Base-by-base conservation (phyloP, 2,888 invertebrate species). In the Hofmannophila pseudospretella region DNA sequence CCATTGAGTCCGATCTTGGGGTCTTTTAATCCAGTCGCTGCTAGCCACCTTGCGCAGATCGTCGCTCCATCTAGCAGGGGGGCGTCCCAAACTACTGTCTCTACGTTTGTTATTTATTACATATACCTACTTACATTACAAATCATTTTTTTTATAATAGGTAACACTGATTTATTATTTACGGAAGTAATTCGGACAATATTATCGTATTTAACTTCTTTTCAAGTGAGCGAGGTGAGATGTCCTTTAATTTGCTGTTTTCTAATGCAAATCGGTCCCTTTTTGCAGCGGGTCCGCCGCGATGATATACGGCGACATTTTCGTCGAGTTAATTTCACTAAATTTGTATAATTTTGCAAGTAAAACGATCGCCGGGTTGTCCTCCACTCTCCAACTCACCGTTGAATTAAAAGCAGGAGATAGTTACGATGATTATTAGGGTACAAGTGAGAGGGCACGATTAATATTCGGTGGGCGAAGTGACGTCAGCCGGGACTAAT, bases 401-500 rank as follows among this genome's bases (percentile, higher is more conserved):
- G 44, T 45, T 48, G 50, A 54, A 53, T 55, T 55, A 55, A 51
- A 52, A 52, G 39, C 48, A 42, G 44, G 7, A 36, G 36, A 62
- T 71, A 60, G 68, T 65, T 57, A 54, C 47, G 58, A 62, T 62
- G 57, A 69, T 65, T 64, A 66, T 56, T 56, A 45, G 53, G 49
- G 54, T 58, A 58, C 54, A 57, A 59, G 56, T 60, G 63, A 55
- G 52, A 57, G 56, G 52, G 52, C 54, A 33, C 54, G 53, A 67
- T 74, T 74, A 74, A 67, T 72, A 75, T 75, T 76, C 77, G 59
- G 65, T 49, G 44, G 54, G 62, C 51, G 57, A 55, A 51, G 50
- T 61, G 63, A 57, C 61, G 57, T 62, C 66, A 60, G 57, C 60
- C 66, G 59, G 57, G 61, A 54, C 65, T 76, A 75, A 75, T 73